Evolutionary conservation across 2,888 invertebrate species (phyloP), one percentile per base, ranked within the genome.

Genomic region (Pilophorus perplexus): DNA sequence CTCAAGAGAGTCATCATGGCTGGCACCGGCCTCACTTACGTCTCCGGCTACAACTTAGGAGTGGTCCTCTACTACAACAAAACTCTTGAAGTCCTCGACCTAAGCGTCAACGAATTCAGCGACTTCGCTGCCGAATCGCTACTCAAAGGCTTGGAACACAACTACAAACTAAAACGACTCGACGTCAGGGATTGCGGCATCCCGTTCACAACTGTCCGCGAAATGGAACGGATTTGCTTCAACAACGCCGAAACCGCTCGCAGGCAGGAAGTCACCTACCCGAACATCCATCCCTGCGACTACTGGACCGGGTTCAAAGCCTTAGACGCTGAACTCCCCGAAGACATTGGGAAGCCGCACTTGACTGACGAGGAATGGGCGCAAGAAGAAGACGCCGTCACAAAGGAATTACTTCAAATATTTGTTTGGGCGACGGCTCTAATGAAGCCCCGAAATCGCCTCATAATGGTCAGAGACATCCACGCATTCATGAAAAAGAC

Each of bases 111-210:
- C 20, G 25, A 52, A 20, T 64, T 64, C 27, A 14, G 22, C n/a
- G 52, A 54, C 18, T 54, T 52, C n/a, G 57, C 55, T 8, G 66
- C 66, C 12, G 44, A 57, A 57, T 44, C 55, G 2, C 14, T 66
- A 22, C n/a, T 57, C 27, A 46, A 44, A 16, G 57, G 55, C 2
- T 12, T 66, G 18, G 57, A 66, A 18, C 46, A 57, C 23, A 66
- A 57, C 28, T 25, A 38, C n/a, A 57, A 55, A 4, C 22, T 66
- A 16, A 42, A 66, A 25, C 55, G 66, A 12, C 22, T 66, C 20
- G 46, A 66, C 22, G 18, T 66, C 10, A 66, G 57, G 23, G 66
- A 46, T 16, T 57, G 55, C 44, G 66, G 66, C 4, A 46, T 66
- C 14, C 66, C 64, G 16, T 64, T 64, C 23, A 16, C 38, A 22